phyloP scores from a whole-genome alignment of 92 coral and sea anemone genomes.

The Heliopora coerulea region DNA sequence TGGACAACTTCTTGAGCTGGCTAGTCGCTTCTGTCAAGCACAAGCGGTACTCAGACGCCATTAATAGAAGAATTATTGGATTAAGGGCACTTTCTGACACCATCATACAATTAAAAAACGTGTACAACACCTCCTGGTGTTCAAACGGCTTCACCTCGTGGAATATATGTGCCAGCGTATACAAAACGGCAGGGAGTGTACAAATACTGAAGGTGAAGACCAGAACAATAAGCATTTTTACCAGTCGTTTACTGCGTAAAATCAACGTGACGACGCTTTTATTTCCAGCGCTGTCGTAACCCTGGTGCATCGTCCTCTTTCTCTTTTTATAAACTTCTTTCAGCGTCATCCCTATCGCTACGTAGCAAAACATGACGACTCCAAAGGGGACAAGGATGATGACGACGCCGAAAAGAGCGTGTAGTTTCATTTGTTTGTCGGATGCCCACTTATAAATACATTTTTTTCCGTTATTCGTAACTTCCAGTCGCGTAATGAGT shows the following conservation, averaged over 20 bases:
- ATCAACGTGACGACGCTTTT: constrained; percentile 22
- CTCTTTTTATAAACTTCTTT: constrained; percentile 23
- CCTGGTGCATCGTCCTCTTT: constrained; percentile 10
- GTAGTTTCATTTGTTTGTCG: constrained; percentile 1
- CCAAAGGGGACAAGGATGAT: constrained; percentile 30
- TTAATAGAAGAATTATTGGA: constrained; percentile 34
- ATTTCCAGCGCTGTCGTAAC: constrained; percentile 12
- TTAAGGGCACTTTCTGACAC: constrained; percentile 26
- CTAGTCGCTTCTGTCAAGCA: constrained; percentile 14
- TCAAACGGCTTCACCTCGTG: constrained; percentile 23
- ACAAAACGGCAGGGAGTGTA: constrained; percentile 21
- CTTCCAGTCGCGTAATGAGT: constrained; percentile 13
- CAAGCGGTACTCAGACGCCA: constrained; percentile 39
- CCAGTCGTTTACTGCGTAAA: constrained; percentile 30
- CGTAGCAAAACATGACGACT: constrained; percentile 31
- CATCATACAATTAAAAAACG: constrained; percentile 32
- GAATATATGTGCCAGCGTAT: constrained; percentile 11
- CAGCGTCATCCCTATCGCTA: constrained; percentile 31
- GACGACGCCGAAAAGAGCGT: constrained; percentile 22
- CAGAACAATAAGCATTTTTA: constrained; percentile 25
- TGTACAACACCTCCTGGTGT: constrained; percentile 19
- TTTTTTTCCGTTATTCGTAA: background rate
- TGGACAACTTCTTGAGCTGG: background rate
- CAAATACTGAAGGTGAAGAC: constrained; percentile 17
- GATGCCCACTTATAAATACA: constrained; percentile 17